Percentiles rank a stretch among this genome's conserved stretches.
phyloP scores from a whole-genome alignment of 2,113 vertebrate species.

The Columba livia region DNA sequence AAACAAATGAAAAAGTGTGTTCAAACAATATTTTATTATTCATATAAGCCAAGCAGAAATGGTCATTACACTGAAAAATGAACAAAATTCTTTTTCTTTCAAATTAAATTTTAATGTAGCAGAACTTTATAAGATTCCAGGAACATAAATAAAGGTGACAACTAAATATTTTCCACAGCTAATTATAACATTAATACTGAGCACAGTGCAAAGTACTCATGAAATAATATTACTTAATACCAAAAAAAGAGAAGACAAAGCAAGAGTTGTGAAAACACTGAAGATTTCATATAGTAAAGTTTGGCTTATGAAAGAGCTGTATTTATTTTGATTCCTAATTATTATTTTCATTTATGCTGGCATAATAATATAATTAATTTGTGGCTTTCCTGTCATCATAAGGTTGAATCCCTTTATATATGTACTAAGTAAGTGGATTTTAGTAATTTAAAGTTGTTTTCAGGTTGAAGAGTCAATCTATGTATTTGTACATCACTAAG shows the following conservation, averaged over 20 bases:
- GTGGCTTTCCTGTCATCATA: background rate
- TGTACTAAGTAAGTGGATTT: background rate
- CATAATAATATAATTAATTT: slow-evolving; percentile 13
- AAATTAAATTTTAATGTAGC: slow-evolving; percentile 82
- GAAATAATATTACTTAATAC: slow-evolving; percentile 58
- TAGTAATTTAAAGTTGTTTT: background rate
- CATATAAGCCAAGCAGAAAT: slow-evolving; percentile 70
- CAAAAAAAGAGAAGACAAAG: background rate
- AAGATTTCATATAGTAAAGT: background rate
- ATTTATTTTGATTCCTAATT: slow-evolving; percentile 19
- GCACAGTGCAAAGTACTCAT: slow-evolving; percentile 53
- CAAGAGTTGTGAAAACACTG: background rate
- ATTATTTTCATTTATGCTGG: background rate
- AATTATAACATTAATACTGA: slow-evolving; percentile 77
- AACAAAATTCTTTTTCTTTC: slow-evolving; percentile 75
- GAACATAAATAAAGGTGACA: slow-evolving; percentile 79
- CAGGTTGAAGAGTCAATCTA: background rate
- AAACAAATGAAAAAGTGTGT: slow-evolving; percentile 70
- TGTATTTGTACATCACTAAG: background rate
- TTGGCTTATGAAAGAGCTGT: slow-evolving; percentile 4
- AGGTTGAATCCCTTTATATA: background rate
- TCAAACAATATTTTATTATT: slow-evolving; percentile 78
- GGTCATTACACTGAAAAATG: slow-evolving; percentile 77
- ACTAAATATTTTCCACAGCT: slow-evolving; percentile 75
- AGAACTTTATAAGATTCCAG: slow-evolving; percentile 78